Evolutionary conservation across 2,797 vertebrate genomes (phyloP).

Genomic region (Diceros bicornis): DNA sequence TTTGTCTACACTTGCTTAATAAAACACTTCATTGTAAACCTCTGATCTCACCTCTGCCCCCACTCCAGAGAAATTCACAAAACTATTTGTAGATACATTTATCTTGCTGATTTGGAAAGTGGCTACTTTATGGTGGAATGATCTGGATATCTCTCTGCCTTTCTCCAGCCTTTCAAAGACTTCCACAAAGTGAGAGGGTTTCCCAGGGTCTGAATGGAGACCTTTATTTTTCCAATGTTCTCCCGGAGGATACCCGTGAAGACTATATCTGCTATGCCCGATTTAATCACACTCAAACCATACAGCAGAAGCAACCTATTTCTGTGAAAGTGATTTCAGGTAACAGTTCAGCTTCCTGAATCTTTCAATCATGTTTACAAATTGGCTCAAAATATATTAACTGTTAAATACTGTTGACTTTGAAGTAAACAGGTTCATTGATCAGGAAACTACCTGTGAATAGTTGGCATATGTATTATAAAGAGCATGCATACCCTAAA

Average conservation of each 20-base stretch:
- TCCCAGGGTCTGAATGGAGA: constrained; percentile 98
- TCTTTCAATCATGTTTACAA: constrained; percentile 6
- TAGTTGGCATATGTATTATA: constrained; percentile 27
- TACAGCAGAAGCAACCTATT: constrained; percentile 99
- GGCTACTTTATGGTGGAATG: neutral
- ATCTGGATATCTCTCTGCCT: constrained; percentile 65
- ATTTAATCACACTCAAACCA: constrained; percentile 98
- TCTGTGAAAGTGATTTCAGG: constrained; percentile 95
- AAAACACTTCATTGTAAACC: neutral
- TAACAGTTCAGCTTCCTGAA: constrained; percentile 89
- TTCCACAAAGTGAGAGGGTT: constrained; percentile 95
- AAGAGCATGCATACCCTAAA: neutral
- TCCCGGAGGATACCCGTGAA: constrained; percentile 94
- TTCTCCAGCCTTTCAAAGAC: constrained; percentile 95
- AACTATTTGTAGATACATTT: neutral
- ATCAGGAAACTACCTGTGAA: neutral
- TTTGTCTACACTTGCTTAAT: constrained; percentile 20
- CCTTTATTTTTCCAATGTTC: constrained; percentile 98
- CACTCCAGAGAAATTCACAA: neutral
- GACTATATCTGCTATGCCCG: constrained; percentile 99
- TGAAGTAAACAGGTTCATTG: constrained; percentile 35
- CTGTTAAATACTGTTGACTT: neutral
- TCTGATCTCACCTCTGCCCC: neutral
- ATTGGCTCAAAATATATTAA: neutral
- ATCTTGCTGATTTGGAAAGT: constrained; percentile 2